Evolutionary conservation across 2,113 vertebrate genomes (phyloP).

Genomic region (Sander lucioperca): DNA sequence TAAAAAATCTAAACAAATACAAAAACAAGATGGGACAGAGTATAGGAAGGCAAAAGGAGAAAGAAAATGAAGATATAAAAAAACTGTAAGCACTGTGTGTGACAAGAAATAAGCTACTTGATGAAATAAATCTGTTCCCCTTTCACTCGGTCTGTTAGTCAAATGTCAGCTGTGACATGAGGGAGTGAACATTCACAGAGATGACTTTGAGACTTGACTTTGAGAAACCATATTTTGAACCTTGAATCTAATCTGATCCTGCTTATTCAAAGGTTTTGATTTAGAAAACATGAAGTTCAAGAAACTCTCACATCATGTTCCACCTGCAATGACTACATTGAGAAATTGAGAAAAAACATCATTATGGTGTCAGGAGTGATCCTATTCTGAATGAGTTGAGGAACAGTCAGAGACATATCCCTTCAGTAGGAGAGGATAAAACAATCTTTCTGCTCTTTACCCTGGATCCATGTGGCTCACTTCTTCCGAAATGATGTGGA

Average conservation of each 20-base stretch:
- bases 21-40: not conserved
- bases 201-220: not conserved
- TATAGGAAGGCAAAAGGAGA: not conserved
- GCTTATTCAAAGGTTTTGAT: conserved; percentile 2
- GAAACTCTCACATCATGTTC: too few species aligned
- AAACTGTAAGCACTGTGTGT: not conserved
- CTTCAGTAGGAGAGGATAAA: not conserved
- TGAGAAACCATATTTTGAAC: not conserved
- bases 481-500: not conserved
- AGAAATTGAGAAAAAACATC: not conserved
- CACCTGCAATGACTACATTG: too few species aligned
- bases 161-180: conserved; percentile 27
- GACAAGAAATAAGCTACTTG: conserved; percentile 8
- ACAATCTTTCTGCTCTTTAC: not conserved
- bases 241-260: too few species aligned
- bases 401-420: not conserved
- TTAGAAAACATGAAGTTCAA: not conserved
- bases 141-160: conserved; percentile 23
- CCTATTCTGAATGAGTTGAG: not conserved
- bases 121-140: conserved; percentile 27
- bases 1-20: not conserved
- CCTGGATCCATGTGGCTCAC: not conserved
- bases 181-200: conserved; percentile 18
- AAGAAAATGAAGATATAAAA: not conserved
- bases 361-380: not conserved